Evolutionary conservation across 2,797 vertebrate genomes (phyloP).

Genomic region (Hoplostethus atlanticus): DNA sequence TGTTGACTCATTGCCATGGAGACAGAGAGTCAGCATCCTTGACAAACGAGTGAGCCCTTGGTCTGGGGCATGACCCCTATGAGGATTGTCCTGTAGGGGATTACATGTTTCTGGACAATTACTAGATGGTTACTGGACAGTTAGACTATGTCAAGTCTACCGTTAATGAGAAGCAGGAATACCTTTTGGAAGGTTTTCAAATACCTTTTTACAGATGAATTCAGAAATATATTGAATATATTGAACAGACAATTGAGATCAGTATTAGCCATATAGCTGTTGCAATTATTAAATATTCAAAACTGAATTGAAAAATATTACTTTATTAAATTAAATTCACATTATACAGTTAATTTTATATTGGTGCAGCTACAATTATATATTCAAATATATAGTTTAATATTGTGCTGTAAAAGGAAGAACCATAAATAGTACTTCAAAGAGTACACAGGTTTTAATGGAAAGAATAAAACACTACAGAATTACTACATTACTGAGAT

Average conservation of each 20-base stretch:
- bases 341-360: not conserved
- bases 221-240: too few species aligned
- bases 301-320: not conserved
- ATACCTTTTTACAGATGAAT: not conserved
- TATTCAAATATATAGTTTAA: too few species aligned
- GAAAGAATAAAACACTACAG: not conserved
- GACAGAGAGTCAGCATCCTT: conserved; percentile 56
- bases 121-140: conserved; percentile 27
- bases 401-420: not conserved
- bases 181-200: not conserved
- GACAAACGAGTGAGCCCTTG: conserved; percentile 52
- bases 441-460: conserved; percentile 1
- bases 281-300: not conserved
- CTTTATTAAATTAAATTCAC: not conserved
- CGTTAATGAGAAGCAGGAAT: conserved; percentile 17
- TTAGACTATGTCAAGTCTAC: conserved; percentile 23
- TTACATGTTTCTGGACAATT: conserved; percentile 58
- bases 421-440: not conserved
- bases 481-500: not conserved
- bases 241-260: too few species aligned
- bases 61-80: conserved; percentile 43
- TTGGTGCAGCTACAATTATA: not conserved
- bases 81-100: conserved; percentile 47
- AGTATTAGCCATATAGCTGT: not conserved
- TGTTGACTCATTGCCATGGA: conserved; percentile 59